phyloP scores from a whole-genome alignment of 2,797 vertebrate genomes.

The Anisognathus igniventris region DNA sequence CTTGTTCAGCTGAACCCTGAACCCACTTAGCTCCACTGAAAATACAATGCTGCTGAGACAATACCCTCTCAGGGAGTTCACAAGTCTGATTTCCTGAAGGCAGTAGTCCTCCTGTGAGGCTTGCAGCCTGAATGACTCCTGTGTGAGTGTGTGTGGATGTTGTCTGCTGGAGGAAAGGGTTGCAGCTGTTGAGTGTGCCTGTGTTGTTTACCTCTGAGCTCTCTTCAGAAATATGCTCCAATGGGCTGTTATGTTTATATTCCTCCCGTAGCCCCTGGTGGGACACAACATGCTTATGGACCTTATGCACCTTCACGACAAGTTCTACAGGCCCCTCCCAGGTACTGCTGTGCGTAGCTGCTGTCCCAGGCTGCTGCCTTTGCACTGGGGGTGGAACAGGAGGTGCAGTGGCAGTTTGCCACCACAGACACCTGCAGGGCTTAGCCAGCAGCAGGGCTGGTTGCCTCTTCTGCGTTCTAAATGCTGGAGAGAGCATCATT shows the following conservation, averaged over 20 bases:
- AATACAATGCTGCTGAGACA: background rate
- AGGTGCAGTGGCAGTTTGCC: background rate
- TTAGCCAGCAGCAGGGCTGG: background rate
- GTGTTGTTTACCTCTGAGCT: background rate
- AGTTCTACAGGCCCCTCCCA: slow-evolving; percentile 77
- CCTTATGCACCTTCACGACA: slow-evolving; percentile 76
- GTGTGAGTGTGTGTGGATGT: accelerated
- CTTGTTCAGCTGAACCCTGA: background rate
- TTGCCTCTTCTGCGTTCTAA: background rate
- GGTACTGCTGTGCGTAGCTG: slow-evolving; percentile 37
- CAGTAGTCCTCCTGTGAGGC: background rate
- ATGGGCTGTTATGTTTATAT: background rate
- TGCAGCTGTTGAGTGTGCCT: background rate
- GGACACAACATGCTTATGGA: slow-evolving; percentile 80
- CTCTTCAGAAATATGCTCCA: background rate
- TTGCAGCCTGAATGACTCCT: background rate
- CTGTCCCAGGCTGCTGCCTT: background rate
- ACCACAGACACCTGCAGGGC: background rate
- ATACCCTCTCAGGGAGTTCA: background rate
- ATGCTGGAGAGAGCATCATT: background rate
- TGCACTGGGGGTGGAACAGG: background rate
- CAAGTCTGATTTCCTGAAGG: background rate
- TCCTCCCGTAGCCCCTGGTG: slow-evolving; percentile 66
- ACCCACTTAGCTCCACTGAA: background rate
- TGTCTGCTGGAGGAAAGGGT: background rate